Conservation (phyloP, 2,888 invertebrate genomes). For the Oligia fasciuncula region DNA sequence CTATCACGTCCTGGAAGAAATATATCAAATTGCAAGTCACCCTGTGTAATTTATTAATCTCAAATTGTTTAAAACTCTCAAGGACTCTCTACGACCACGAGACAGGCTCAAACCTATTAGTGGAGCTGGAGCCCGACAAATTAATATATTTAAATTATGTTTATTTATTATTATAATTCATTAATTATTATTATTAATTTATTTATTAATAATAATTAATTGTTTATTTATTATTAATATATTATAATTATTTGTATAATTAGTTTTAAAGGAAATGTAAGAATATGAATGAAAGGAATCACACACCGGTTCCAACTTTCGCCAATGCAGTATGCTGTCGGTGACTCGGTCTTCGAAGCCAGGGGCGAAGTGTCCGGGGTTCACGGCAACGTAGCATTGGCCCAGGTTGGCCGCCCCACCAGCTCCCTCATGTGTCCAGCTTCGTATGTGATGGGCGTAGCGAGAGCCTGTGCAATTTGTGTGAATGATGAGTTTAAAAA, state of each 20-base stretch:
- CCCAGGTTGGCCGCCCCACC: not conserved
- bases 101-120: not conserved
- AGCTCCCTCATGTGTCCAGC: not conserved
- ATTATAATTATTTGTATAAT: not conserved
- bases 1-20: not conserved
- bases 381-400: conserved; percentile 16
- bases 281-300: conserved; percentile 1
- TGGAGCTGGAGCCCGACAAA: not conserved
- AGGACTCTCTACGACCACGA: not conserved
- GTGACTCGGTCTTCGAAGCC: conserved; percentile 11
- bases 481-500: not conserved
- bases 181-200: no score
- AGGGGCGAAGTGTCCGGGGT: conserved; percentile 17
- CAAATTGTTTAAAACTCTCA: not conserved
- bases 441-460: conserved; percentile 11
- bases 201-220: no score
- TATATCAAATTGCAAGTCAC: not conserved
- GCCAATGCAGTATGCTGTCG: conserved; percentile 17
- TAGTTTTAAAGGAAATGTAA: not conserved
- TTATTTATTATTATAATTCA: no score
- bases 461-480: not conserved
- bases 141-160: not conserved
- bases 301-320: conserved; percentile 14
- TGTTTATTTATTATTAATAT: no score
- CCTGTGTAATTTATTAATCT: not conserved